phyloP scores from a whole-genome alignment of 2,113 vertebrate species.

The Thomomys bottae region DNA sequence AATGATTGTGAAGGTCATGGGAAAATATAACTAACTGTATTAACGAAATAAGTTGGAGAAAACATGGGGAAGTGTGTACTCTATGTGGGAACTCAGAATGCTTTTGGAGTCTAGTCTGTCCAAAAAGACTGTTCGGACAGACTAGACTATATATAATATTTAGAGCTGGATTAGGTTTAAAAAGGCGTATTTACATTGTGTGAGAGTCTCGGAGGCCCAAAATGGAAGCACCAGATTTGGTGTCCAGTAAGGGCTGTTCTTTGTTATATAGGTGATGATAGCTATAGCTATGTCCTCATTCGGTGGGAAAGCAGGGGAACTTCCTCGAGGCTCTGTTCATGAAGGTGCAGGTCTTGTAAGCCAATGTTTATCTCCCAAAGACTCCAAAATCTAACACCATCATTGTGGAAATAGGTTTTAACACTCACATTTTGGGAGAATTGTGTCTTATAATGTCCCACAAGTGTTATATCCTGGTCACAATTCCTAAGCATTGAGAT shows the following conservation, averaged over 20 bases:
- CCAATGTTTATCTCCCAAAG: background rate
- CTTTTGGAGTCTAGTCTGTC: background rate
- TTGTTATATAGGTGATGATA: background rate
- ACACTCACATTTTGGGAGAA: background rate
- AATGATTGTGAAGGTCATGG: background rate
- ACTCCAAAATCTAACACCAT: background rate
- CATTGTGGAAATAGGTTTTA: background rate
- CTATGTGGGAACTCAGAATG: background rate
- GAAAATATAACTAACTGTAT: background rate
- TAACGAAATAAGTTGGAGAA: conserved; percentile 18
- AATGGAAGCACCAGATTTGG: background rate
- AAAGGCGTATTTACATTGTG: background rate
- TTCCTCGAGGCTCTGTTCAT: background rate
- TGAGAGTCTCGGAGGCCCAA: background rate
- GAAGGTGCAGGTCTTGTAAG: background rate
- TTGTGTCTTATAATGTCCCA: background rate
- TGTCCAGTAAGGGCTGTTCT: background rate
- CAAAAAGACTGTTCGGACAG: no score
- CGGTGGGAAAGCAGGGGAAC: background rate
- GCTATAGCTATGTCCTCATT: background rate
- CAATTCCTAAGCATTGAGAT: background rate
- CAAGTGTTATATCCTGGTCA: background rate
- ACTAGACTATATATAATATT: background rate
- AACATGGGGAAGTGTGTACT: background rate
- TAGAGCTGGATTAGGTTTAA: background rate